Conservation (phyloP, 2,797 vertebrate species). For the Merluccius polli region DNA sequence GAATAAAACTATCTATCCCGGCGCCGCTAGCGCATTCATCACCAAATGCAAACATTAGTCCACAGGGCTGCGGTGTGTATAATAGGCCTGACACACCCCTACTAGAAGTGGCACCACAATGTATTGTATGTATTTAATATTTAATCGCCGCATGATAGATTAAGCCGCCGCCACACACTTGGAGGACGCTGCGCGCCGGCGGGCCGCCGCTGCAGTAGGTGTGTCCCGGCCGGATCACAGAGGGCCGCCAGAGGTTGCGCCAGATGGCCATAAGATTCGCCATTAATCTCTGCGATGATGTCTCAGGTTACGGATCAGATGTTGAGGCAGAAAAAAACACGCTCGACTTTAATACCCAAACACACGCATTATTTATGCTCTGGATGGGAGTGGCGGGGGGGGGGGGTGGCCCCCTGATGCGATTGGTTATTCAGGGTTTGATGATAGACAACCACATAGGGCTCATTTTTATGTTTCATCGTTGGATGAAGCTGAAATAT, state of each 20-base stretch:
- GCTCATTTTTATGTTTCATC: constrained; percentile 5
- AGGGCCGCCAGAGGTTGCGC: constrained; percentile 10
- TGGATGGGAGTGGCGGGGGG: neutral
- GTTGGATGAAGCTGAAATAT: constrained; percentile 9
- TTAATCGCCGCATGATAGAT: constrained; percentile 24
- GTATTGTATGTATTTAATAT: constrained; percentile 26
- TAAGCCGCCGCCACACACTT: constrained; percentile 15
- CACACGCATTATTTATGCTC: constrained; percentile 12
- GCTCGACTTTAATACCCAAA: constrained; percentile 23
- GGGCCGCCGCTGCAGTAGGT: constrained; percentile 17
- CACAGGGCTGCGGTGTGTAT: constrained; percentile 4
- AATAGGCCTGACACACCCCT: constrained; percentile 15
- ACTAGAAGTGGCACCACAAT: constrained; percentile 13
- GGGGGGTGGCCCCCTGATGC: neutral
- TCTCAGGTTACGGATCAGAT: constrained; percentile 39
- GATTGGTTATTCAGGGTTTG: constrained; percentile 6
- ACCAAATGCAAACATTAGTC: neutral
- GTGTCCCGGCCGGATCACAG: constrained; percentile 36
- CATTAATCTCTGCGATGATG: constrained; percentile 34
- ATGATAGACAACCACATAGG: neutral
- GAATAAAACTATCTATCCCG: neutral
- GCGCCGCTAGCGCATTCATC: neutral
- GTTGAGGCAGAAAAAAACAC: constrained; percentile 4
- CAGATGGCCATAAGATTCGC: constrained; percentile 56
- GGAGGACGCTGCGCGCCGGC: neutral